Percentiles rank a stretch among this genome's conserved stretches.
phyloP scores from a whole-genome alignment of 2,113 vertebrate genomes.

The Thamnophis sirtalis region DNA sequence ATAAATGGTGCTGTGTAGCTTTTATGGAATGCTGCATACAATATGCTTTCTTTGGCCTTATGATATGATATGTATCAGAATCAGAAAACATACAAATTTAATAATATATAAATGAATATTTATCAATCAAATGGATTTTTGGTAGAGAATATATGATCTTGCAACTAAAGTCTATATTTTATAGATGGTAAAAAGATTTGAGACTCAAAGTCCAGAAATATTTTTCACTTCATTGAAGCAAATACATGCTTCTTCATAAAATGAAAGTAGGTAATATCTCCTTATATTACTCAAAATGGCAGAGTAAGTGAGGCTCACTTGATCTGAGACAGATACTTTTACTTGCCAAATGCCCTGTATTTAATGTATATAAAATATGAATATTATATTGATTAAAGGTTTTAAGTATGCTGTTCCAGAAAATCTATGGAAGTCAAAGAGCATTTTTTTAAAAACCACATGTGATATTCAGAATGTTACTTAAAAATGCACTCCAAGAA shows the following conservation, averaged over 20 bases:
- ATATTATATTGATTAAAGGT: neutral
- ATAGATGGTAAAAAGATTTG: neutral
- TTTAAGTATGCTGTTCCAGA: neutral
- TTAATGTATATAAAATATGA: neutral
- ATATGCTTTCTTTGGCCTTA: slow-evolving; percentile 22
- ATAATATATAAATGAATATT: neutral
- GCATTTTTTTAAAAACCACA: neutral
- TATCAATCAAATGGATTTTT: slow-evolving; percentile 5
- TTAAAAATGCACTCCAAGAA: slow-evolving; percentile 16
- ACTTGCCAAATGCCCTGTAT: neutral
- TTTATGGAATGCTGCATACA: slow-evolving; percentile 39
- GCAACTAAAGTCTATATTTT: neutral
- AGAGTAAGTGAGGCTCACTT: neutral
- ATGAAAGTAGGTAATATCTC: neutral
- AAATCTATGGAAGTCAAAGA: neutral
- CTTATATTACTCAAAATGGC: neutral
- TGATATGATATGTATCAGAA: neutral
- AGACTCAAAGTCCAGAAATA: neutral
- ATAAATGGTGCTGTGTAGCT: slow-evolving; percentile 21
- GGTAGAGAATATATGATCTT: neutral
- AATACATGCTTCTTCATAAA: neutral
- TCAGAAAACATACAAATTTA: neutral
- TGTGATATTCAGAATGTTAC: slow-evolving; percentile 21
- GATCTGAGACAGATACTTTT: neutral
- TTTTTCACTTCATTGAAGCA: neutral